Evolutionary conservation across 2,797 vertebrate genomes (phyloP).

Genomic region (Tragopan temminckii): DNA sequence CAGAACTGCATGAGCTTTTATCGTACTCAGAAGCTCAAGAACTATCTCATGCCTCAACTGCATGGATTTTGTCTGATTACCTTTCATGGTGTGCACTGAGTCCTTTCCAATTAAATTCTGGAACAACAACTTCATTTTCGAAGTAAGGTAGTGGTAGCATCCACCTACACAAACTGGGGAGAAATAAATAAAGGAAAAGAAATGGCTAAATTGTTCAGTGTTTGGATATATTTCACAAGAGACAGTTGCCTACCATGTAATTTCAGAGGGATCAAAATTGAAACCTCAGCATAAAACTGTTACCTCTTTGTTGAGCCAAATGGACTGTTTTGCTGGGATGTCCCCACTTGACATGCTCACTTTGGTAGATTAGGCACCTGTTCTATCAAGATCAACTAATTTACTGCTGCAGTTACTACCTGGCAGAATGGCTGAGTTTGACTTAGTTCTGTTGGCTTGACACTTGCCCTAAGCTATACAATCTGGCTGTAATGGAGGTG

Average conservation of each 20-base stretch:
- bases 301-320: neutral
- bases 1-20: neutral
- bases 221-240: neutral
- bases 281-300: neutral
- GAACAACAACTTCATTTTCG: neutral
- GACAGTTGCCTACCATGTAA: accelerated
- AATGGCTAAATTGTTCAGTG: accelerated
- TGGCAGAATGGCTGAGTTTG: neutral
- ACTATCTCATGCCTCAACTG: neutral
- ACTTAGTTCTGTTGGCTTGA: neutral
- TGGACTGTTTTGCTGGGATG: neutral
- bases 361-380: accelerated
- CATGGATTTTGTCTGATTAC: neutral
- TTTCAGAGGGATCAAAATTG: neutral
- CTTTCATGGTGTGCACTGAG: neutral
- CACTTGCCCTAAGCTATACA: neutral
- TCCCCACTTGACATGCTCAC: neutral
- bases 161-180: neutral
- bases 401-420: neutral
- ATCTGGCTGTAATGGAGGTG: neutral
- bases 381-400: neutral
- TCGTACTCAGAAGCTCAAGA: neutral
- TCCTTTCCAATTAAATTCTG: neutral
- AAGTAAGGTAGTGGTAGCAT: neutral
- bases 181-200: neutral